Percentiles rank a stretch among this genome's conserved stretches.
Evolutionary conservation across 2,113 vertebrate genomes (phyloP).

Genomic region (Hirundichthys speculiger): DNA sequence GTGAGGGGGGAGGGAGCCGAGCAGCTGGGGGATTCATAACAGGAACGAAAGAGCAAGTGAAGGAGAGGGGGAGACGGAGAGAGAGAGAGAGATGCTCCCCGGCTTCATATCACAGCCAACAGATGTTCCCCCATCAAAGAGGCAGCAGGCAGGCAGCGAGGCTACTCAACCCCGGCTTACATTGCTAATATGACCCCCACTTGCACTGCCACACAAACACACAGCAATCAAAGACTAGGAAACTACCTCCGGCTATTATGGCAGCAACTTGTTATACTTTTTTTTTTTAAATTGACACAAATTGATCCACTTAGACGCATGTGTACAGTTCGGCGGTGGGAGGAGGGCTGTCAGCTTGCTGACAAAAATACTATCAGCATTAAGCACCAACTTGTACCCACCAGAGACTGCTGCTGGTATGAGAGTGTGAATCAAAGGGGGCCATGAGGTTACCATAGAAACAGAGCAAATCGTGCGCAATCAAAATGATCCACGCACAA

Average conservation of each 20-base stretch:
- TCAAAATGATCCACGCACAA: conserved; percentile 5
- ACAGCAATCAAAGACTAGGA: conserved; percentile 21
- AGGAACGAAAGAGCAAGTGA: conserved; percentile 37
- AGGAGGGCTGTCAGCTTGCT: conserved; percentile 7
- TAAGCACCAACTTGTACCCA: conserved; percentile 39
- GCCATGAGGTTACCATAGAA: conserved; percentile 66
- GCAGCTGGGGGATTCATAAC: conserved; percentile 72
- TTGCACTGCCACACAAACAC: conserved; percentile 19
- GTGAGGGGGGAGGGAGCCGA: conserved; percentile 48
- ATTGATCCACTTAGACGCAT: conserved; percentile 54
- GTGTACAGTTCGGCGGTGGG: conserved; percentile 3
- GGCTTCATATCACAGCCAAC: conserved; percentile 77
- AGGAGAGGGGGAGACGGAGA: conserved; percentile 37
- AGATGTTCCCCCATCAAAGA: conserved; percentile 77
- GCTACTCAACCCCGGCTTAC: conserved; percentile 71
- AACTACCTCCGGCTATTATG: conserved; percentile 45
- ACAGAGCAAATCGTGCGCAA: conserved; percentile 54
- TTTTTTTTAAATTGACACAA: conserved; percentile 62
- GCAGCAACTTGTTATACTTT: conserved; percentile 55
- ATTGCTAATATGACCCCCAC: conserved; percentile 61
- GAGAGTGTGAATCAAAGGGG: conserved; percentile 13
- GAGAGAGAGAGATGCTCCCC: conserved; percentile 57
- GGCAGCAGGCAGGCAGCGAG: conserved; percentile 55
- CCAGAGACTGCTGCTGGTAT: conserved; percentile 34
- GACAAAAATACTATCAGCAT: conserved; percentile 31